Percentiles rank a stretch among this genome's conserved stretches.
Conservation (phyloP, 2,888 invertebrate genomes). For the Aphelenchoides bicaudatus region DNA sequence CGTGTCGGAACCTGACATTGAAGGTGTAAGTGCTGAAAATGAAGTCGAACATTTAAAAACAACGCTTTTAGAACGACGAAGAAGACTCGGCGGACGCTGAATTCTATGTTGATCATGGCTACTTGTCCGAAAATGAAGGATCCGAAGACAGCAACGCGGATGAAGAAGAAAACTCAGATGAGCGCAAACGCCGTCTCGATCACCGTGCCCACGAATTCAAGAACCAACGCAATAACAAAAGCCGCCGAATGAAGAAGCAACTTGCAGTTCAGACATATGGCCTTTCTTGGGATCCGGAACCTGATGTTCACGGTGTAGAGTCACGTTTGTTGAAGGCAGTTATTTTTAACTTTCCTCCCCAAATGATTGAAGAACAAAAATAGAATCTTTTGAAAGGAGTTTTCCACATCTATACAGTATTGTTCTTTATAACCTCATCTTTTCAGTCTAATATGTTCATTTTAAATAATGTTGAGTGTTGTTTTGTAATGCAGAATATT, state of each 20-base stretch:
- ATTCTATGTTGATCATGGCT: conserved; percentile 57
- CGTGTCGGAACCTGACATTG: conserved; percentile 40
- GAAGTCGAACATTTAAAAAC: conserved; percentile 1
- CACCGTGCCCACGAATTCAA: conserved; percentile 18
- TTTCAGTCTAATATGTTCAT: too few species aligned
- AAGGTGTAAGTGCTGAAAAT: background rate
- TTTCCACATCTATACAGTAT: too few species aligned
- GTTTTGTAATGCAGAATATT: too few species aligned
- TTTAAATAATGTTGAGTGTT: too few species aligned
- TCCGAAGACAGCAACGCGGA: conserved; percentile 14
- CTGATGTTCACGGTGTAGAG: too few species aligned
- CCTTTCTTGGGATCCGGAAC: too few species aligned
- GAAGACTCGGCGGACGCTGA: conserved; percentile 45
- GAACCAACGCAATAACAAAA: conserved; percentile 9
- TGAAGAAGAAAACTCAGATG: conserved; percentile 18
- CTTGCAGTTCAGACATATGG: conserved; percentile 12
- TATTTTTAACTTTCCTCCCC: too few species aligned
- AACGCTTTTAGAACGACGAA: conserved; percentile 32
- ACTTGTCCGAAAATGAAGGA: conserved; percentile 57
- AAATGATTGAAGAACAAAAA: too few species aligned
- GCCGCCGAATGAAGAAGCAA: conserved; percentile 5
- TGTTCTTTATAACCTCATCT: too few species aligned
- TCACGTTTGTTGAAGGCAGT: too few species aligned
- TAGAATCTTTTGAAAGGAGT: too few species aligned
- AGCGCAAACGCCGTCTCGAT: background rate